Conservation (phyloP, 37 sponge, comb jelly and placozoan species). For the Hexactinellida sp. region DNA sequence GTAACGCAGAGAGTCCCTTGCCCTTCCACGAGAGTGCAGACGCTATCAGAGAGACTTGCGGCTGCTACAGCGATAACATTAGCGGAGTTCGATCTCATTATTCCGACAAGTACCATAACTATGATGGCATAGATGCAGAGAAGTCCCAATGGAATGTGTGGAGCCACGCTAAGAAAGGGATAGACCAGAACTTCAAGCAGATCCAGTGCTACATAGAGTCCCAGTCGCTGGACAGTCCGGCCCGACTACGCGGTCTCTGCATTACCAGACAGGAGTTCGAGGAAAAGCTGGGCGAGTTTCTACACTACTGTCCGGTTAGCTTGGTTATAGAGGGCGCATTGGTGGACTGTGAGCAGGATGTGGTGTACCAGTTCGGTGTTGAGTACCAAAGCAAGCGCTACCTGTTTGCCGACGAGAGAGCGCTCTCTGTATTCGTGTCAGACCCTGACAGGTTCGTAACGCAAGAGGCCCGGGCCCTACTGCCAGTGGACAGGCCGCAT, state of each 20-base stretch:
- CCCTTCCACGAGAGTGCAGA: slow-evolving; percentile 72
- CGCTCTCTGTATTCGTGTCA: slow-evolving; percentile 44
- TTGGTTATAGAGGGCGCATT: slow-evolving; percentile 47
- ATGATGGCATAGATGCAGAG: slow-evolving; percentile 49
- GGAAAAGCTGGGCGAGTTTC: slow-evolving; percentile 54
- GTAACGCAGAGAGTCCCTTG: slow-evolving; percentile 37
- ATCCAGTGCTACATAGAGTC: slow-evolving; percentile 30
- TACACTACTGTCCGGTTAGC: slow-evolving; percentile 83
- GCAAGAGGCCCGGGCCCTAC: slow-evolving; percentile 27
- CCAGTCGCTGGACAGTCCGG: not conserved
- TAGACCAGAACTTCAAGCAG: slow-evolving; percentile 5
- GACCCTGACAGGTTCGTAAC: slow-evolving; percentile 53
- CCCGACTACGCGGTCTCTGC: slow-evolving; percentile 39
- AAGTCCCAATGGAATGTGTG: slow-evolving; percentile 68
- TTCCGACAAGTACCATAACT: slow-evolving; percentile 60
- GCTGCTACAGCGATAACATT: slow-evolving; percentile 41
- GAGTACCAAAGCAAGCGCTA: slow-evolving; percentile 70
- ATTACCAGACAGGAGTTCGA: slow-evolving; percentile 67
- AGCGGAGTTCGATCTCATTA: slow-evolving; percentile 52
- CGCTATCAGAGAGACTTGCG: slow-evolving; percentile 26
- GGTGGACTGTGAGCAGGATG: slow-evolving; percentile 56
- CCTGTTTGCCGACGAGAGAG: slow-evolving; percentile 36
- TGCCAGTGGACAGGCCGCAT: slow-evolving; percentile 43
- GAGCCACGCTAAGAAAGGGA: slow-evolving; percentile 16
- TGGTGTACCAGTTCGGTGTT: slow-evolving; percentile 40